Percentiles rank a stretch among this genome's conserved stretches.
These are phyloP conservation scores for Dynastes maya DNA, from an alignment of 2,888 invertebrate species.

Conservation along the genomic window DNA sequence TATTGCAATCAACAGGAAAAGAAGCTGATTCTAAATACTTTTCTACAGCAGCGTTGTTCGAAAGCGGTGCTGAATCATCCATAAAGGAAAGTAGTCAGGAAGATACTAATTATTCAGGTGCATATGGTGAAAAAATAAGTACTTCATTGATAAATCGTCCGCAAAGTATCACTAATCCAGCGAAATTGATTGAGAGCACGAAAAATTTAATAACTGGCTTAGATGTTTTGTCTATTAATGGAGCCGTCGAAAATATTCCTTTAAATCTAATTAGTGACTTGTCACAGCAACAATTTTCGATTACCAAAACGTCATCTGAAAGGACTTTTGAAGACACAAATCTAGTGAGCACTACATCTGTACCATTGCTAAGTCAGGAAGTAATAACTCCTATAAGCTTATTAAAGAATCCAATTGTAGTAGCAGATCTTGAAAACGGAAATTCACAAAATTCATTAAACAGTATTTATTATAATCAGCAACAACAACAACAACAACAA, in stretches of 20 bases:
- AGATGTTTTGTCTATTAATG: slow-evolving; percentile 78
- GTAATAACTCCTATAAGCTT: slow-evolving; percentile 57
- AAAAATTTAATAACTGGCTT: slow-evolving; percentile 77
- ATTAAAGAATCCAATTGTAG: slow-evolving; percentile 66
- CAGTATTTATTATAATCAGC: slow-evolving; percentile 58
- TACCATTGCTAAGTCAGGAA: slow-evolving; percentile 16
- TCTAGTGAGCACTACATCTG: slow-evolving; percentile 53
- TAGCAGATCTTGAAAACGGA: slow-evolving; percentile 64
- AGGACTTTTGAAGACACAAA: slow-evolving; percentile 20
- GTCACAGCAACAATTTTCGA: slow-evolving; percentile 27
- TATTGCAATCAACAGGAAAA: slow-evolving; percentile 6
- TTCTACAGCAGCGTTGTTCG: slow-evolving; percentile 41
- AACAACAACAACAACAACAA: slow-evolving; percentile 53
- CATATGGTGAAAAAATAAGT: slow-evolving; percentile 67
- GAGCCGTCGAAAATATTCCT: slow-evolving; percentile 44
- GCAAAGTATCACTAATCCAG: slow-evolving; percentile 54
- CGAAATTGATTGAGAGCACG: slow-evolving; percentile 74
- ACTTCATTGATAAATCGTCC: slow-evolving; percentile 38
- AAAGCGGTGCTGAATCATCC: slow-evolving; percentile 46
- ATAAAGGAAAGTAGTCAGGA: slow-evolving; percentile 21
- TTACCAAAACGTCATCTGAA: slow-evolving; percentile 10
- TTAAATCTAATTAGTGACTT: slow-evolving; percentile 9
- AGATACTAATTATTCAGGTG: slow-evolving; percentile 14
- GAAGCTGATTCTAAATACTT: slow-evolving; percentile 17
- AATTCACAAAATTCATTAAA: slow-evolving; percentile 50